Base-by-base conservation (phyloP, 2,888 invertebrate genomes). In the Eilema sororculum region DNA sequence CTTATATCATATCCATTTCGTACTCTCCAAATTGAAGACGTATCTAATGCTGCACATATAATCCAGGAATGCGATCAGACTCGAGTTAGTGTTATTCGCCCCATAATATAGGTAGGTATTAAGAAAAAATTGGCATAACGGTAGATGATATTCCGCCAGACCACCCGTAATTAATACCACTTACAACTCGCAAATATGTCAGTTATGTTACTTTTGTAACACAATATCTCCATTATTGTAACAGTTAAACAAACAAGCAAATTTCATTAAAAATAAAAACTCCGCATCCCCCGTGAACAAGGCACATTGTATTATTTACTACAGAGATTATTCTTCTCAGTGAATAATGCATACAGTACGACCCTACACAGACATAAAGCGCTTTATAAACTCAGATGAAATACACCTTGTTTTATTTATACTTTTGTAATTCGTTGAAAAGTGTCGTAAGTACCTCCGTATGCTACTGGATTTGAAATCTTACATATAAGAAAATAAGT, bases 221-320 rank as follows among this genome's bases (percentile, higher is more conserved):
- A 67, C 61, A 65, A 75, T 73, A 24, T 24, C 8, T 33, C 74
- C 65, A 69, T 74, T 63, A 68, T 71, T 72, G 69, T 70, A 79
- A 75, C 79, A 86, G 86, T 89, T 87, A 87, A 84, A 79, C 80
- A 85, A 84, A 87, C 84, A 86, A 87, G 84, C 78, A 82, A 79
- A 81, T 84, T 84, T 85, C 84, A 86, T 89, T 87, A 86, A 86
- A 88, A 88, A 87, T 87, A 85, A 86, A 87, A 83, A 78, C 72
- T 70, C 71, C 59, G 72, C 80, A 76, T 73, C 79, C 83, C 83
- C 81, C 78, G 79, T 78, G 83, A 71, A 80, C 76, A 80, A 84
- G 80, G 77, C 77, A 84, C 86, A 84, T 84, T 86, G 85, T 85
- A 82, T 85, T 84, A 84, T 86, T 80, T 82, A 82, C 81, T 85